Conservation (phyloP, 2,113 vertebrate species). For the Bos javanicus region DNA sequence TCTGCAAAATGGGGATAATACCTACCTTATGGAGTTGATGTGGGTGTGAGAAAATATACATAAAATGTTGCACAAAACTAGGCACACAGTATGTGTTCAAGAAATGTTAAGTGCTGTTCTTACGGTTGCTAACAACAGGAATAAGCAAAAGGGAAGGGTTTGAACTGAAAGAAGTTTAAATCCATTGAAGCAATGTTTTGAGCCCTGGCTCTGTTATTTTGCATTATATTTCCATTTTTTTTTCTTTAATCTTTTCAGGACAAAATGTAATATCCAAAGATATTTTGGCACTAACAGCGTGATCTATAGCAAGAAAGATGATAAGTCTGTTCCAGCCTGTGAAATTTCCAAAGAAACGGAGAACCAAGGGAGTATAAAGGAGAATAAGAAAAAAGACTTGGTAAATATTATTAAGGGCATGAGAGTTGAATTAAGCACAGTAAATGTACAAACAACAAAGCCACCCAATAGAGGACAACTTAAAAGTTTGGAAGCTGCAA, state of each 20-base stretch:
- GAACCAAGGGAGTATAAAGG: background rate
- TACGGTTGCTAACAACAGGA: background rate
- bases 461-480: constrained; percentile 5
- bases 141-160: background rate
- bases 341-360: constrained; percentile 4
- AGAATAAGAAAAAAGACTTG: constrained; percentile 81
- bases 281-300: constrained; percentile 63
- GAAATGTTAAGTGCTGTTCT: background rate
- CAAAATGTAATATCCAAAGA: constrained; percentile 51
- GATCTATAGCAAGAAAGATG: constrained; percentile 62
- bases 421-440: constrained; percentile 89
- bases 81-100: background rate
- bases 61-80: background rate
- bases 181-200: background rate
- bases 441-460: constrained; percentile 71
- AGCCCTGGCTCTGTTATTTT: background rate
- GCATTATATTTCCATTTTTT: background rate
- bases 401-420: constrained; percentile 86
- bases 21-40: background rate
- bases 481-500: constrained; percentile 60
- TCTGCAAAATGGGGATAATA: background rate
- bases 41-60: background rate
- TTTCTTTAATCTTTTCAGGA: constrained; percentile 59
- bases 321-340: background rate
- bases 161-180: background rate